Evolutionary conservation across 2,797 vertebrate genomes (phyloP).

Genomic region (Sebastes umbrosus): DNA sequence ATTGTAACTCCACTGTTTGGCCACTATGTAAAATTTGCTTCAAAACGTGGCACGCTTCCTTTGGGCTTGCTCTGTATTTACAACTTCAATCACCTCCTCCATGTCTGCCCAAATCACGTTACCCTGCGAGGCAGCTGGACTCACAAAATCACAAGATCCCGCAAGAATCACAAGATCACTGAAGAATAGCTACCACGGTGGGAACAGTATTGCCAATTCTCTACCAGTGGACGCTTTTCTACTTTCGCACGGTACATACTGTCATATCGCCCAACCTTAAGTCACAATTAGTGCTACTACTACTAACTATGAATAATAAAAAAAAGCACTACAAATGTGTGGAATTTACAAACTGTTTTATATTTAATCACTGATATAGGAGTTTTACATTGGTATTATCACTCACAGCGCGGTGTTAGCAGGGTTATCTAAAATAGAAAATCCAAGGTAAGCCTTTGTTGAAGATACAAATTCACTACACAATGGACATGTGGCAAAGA

Average conservation of each 20-base stretch:
- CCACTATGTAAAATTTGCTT: background rate
- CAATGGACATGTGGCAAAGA: background rate
- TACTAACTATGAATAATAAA: too few species aligned
- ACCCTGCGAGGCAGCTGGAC: background rate
- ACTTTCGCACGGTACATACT: background rate
- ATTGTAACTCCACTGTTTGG: background rate
- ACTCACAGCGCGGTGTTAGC: background rate
- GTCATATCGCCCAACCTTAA: background rate
- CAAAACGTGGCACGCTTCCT: background rate
- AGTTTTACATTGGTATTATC: background rate
- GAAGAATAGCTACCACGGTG: too few species aligned
- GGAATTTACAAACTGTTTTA: background rate
- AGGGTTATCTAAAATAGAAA: background rate
- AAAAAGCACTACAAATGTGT: background rate
- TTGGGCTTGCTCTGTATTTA: background rate
- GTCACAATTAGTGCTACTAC: background rate
- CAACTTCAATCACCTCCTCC: background rate
- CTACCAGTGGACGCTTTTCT: background rate
- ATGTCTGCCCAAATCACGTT: background rate
- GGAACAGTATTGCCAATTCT: background rate
- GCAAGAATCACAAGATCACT: too few species aligned
- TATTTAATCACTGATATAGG: background rate
- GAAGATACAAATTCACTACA: background rate
- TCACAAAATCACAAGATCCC: too few species aligned
- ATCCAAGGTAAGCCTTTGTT: background rate